Evolutionary conservation across 2,113 vertebrate genomes (phyloP).

Genomic region (Caranx melampygus): DNA sequence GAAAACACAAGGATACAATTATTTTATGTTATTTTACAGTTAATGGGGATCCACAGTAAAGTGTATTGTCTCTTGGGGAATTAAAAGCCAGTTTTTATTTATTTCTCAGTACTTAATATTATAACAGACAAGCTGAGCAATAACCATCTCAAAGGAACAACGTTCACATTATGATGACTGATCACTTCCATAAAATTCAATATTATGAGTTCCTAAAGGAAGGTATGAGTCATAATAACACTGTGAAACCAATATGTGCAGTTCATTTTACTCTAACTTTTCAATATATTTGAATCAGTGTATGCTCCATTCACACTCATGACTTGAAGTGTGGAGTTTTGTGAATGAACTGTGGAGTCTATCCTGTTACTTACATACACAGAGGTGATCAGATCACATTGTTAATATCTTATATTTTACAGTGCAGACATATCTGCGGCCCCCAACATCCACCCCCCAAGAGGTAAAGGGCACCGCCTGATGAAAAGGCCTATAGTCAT

Average conservation of each 20-base stretch:
- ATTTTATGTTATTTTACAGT: not conserved
- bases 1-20: not conserved
- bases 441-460: not conserved
- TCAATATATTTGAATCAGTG: not conserved
- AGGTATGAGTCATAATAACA: not conserved
- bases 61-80: not conserved
- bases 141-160: not conserved
- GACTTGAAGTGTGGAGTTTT: not conserved
- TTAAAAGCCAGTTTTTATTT: not conserved
- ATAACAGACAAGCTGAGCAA: not conserved
- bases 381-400: not conserved
- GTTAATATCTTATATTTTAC: not conserved
- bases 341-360: not conserved
- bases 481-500: slow-evolving; percentile 46
- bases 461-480: slow-evolving; percentile 52
- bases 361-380: not conserved
- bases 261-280: not conserved
- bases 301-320: not conserved
- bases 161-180: slow-evolving; percentile 9
- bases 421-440: not conserved
- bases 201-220: not conserved
- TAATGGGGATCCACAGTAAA: not conserved
- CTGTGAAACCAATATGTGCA: not conserved
- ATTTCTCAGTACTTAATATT: not conserved
- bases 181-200: not conserved